Conservation (phyloP, 2,113 vertebrate genomes). For the Acanthisitta chloris region DNA sequence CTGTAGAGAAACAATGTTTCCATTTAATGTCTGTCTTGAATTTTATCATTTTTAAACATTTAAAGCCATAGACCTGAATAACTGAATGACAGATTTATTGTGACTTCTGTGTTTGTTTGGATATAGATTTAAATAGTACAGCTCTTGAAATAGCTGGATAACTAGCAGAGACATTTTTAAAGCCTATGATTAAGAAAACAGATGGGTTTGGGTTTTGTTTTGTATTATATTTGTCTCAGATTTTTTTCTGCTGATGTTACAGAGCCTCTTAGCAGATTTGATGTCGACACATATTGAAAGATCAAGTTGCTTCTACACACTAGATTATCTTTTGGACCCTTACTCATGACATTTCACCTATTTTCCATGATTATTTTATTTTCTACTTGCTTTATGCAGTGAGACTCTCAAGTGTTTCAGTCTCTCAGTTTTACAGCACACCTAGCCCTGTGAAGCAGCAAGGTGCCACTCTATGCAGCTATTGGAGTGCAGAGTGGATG, state of each 20-base stretch:
- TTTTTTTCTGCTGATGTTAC: neutral
- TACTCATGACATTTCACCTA: neutral
- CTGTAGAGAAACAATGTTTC: neutral
- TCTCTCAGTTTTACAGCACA: neutral
- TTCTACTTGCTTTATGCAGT: neutral
- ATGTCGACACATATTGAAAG: neutral
- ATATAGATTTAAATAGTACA: neutral
- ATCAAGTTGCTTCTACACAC: neutral
- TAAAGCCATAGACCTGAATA: neutral
- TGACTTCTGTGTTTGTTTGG: constrained; percentile 27
- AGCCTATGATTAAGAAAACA: constrained; percentile 8
- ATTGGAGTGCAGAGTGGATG: fast-evolving
- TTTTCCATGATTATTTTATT: neutral
- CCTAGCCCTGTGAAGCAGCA: neutral
- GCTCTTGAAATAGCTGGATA: constrained; percentile 15
- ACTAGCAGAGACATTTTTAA: neutral
- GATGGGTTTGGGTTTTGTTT: constrained; percentile 22
- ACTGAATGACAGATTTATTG: constrained; percentile 13
- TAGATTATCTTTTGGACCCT: neutral
- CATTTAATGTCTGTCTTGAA: neutral
- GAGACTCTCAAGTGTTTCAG: neutral
- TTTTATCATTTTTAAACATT: neutral
- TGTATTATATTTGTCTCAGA: neutral
- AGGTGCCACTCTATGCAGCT: neutral
- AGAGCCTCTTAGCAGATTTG: neutral